These are phyloP conservation scores for Bombyx mandarina DNA, from an alignment of 1,140 invertebrate genomes.

Conservation along the genomic window DNA sequence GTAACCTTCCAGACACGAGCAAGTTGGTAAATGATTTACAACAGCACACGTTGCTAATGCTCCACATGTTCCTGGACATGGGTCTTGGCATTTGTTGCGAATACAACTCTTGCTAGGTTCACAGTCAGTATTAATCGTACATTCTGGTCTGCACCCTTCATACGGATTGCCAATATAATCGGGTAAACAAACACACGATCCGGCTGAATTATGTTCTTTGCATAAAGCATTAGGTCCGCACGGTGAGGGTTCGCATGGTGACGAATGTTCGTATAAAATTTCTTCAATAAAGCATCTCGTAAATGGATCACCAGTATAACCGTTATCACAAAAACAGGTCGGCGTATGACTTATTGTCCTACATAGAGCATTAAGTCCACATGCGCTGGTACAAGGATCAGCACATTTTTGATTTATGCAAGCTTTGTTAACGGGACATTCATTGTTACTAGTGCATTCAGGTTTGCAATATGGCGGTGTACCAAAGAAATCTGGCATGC, in stretches of 20 bases:
- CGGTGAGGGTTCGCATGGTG: conserved; percentile 78
- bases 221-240: conserved; percentile 80
- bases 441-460: conserved; percentile 80
- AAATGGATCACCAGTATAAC: conserved; percentile 77
- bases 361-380: conserved; percentile 79
- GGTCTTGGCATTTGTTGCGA: conserved; percentile 79
- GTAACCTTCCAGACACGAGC: conserved; percentile 78
- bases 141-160: conserved; percentile 79
- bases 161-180: conserved; percentile 82
- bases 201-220: conserved; percentile 74
- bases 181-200: conserved; percentile 76
- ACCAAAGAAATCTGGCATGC: conserved; percentile 76
- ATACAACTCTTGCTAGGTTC: conserved; percentile 78
- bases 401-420: conserved; percentile 82
- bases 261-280: conserved; percentile 27
- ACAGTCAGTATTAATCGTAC: conserved; percentile 77
- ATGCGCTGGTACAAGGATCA: conserved; percentile 81
- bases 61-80: conserved; percentile 80
- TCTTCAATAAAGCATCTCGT: conserved; percentile 54
- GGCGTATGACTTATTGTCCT: conserved; percentile 77
- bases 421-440: conserved; percentile 79
- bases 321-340: conserved; percentile 75
- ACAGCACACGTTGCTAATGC: conserved; percentile 81
- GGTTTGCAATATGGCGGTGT: conserved; percentile 80
- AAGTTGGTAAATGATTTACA: conserved; percentile 79